These are phyloP conservation scores for Gymnobelideus leadbeateri DNA, from an alignment of 2,113 vertebrate species.

Conservation along the genomic window DNA sequence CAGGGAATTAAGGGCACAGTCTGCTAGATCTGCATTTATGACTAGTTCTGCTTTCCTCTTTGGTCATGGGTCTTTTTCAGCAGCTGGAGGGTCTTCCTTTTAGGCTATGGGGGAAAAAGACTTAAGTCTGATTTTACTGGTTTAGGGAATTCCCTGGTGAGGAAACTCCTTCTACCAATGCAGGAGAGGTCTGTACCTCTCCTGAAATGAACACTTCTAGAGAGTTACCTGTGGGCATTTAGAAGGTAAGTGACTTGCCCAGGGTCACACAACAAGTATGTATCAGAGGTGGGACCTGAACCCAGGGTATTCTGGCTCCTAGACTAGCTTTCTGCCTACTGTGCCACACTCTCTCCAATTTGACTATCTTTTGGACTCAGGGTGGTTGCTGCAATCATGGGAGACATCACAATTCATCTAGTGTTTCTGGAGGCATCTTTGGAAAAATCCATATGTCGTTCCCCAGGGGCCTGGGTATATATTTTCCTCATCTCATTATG, in stretches of 20 bases:
- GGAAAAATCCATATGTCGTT: rapidly evolving
- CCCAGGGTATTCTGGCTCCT: neutral
- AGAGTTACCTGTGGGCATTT: neutral
- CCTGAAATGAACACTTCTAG: neutral
- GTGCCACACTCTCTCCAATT: neutral
- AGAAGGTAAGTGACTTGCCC: neutral
- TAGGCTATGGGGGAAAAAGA: neutral
- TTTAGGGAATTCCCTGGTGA: neutral
- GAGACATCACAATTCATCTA: neutral
- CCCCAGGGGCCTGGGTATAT: rapidly evolving
- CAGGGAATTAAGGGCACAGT: neutral
- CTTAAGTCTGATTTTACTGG: neutral
- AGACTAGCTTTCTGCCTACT: neutral
- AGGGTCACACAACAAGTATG: neutral
- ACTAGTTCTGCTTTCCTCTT: neutral
- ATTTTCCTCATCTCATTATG: neutral
- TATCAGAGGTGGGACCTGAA: neutral
- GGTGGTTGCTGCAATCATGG: neutral
- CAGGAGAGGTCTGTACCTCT: neutral
- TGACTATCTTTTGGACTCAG: neutral
- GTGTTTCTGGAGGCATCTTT: neutral
- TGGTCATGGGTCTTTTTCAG: neutral
- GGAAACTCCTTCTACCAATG: neutral
- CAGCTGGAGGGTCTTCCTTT: neutral
- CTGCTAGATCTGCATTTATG: neutral